Evolutionary conservation across 2,113 vertebrate species (phyloP).

Genomic region (Cariama cristata): DNA sequence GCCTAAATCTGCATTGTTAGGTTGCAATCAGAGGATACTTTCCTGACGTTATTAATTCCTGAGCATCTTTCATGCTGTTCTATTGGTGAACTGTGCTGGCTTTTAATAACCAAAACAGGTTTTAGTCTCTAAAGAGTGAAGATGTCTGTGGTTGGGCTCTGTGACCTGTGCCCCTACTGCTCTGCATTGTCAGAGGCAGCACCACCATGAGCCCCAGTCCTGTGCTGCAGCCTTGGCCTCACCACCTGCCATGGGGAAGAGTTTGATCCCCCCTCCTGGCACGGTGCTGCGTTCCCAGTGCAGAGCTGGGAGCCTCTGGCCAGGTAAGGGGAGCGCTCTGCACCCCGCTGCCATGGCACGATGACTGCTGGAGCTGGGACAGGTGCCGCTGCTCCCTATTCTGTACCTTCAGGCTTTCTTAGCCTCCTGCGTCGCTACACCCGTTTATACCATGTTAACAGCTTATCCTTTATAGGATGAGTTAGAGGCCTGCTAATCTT

Average conservation of each 20-base stretch:
- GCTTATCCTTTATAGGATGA: not conserved
- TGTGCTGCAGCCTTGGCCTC: not conserved
- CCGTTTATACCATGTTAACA: not conserved
- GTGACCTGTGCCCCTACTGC: not conserved
- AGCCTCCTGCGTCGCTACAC: not conserved
- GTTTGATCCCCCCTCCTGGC: not conserved
- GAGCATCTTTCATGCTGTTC: not conserved
- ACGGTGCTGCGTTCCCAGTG: not conserved
- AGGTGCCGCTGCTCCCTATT: not conserved
- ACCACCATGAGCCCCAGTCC: not conserved
- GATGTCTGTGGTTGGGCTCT: not conserved
- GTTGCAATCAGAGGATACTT: not conserved
- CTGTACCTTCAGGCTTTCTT: not conserved
- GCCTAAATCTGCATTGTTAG: not conserved
- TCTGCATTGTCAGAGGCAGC: not conserved
- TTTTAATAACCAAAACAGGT: not conserved
- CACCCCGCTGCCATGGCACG: accelerated
- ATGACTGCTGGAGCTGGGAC: not conserved
- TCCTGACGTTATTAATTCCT: not conserved
- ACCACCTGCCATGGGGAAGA: not conserved
- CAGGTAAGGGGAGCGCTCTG: not conserved
- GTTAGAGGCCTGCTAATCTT: not conserved
- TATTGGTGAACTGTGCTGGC: not conserved
- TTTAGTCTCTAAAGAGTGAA: not conserved
- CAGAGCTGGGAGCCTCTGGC: not conserved